Evolutionary conservation across 2,888 invertebrate genomes (phyloP).

Genomic region (Luffia ferchaultella): DNA sequence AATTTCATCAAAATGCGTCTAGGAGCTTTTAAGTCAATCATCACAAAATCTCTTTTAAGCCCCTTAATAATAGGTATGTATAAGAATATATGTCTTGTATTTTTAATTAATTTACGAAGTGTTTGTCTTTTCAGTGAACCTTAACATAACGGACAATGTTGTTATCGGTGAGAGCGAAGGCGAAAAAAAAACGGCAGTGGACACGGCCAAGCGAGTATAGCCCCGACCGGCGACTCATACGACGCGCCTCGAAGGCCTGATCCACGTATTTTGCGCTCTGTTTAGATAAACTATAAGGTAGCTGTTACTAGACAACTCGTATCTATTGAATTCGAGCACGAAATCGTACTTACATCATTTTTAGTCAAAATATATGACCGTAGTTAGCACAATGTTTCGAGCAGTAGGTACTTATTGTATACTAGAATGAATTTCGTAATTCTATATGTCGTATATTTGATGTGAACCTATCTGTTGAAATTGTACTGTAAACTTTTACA

Average conservation of each 20-base stretch:
- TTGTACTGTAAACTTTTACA: slow-evolving; percentile 41
- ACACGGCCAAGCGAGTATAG: neutral
- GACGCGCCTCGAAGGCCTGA: neutral
- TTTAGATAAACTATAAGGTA: neutral
- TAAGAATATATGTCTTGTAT: too few species aligned
- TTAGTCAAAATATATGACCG: slow-evolving; percentile 54
- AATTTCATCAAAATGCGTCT: too few species aligned
- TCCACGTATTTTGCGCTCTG: neutral
- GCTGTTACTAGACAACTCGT: slow-evolving; percentile 30
- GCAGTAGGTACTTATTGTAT: slow-evolving; percentile 29
- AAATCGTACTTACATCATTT: slow-evolving; percentile 59
- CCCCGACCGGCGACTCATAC: neutral
- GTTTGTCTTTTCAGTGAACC: slow-evolving; percentile 41
- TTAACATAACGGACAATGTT: slow-evolving; percentile 53
- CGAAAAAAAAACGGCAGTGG: neutral
- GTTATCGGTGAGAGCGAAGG: slow-evolving; percentile 36
- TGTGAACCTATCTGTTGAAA: slow-evolving; percentile 37
- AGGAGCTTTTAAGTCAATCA: too few species aligned
- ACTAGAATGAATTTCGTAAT: slow-evolving; percentile 21
- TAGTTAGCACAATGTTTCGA: slow-evolving; percentile 39
- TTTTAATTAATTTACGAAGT: too few species aligned
- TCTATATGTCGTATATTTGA: slow-evolving; percentile 36
- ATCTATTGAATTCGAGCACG: slow-evolving; percentile 62
- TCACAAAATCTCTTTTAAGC: too few species aligned
- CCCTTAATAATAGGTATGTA: too few species aligned